Evolutionary conservation across 2,888 invertebrate genomes (phyloP).

Genomic region (Scrobipalpa atriplicella): DNA sequence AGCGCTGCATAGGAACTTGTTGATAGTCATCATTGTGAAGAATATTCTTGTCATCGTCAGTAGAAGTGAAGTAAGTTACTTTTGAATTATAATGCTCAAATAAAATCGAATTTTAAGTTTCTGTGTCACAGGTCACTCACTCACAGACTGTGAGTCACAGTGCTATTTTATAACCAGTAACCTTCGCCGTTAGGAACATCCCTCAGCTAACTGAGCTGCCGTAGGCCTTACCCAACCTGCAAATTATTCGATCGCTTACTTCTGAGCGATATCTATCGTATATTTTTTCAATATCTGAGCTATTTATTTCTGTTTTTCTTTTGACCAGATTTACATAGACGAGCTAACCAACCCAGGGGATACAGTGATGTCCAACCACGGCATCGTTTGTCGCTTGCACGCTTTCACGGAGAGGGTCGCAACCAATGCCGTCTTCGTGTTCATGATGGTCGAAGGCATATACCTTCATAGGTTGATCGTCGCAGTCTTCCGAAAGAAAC

Average conservation of each 20-base stretch:
- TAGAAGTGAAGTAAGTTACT: slow-evolving; percentile 73
- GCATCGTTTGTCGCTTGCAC: slow-evolving; percentile 78
- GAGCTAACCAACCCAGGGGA: slow-evolving; percentile 73
- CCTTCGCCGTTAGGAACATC: too few relatives aligned
- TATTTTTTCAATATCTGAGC: too few relatives aligned
- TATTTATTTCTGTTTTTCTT: not conserved
- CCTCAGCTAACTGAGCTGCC: too few relatives aligned
- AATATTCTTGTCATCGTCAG: slow-evolving; percentile 82
- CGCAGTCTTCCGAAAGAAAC: slow-evolving; percentile 83
- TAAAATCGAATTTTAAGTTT: too few relatives aligned
- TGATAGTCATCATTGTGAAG: slow-evolving; percentile 82
- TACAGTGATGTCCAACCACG: slow-evolving; percentile 77
- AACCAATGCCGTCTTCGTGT: slow-evolving; percentile 84
- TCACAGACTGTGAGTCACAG: too few relatives aligned
- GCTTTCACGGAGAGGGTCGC: slow-evolving; percentile 80
- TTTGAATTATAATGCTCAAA: too few relatives aligned
- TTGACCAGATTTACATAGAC: slow-evolving; percentile 75
- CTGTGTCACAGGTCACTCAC: too few relatives aligned
- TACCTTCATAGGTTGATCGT: slow-evolving; percentile 86
- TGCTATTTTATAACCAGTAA: too few relatives aligned
- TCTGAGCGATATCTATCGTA: too few relatives aligned
- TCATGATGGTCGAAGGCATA: slow-evolving; percentile 86
- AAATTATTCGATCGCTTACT: too few relatives aligned
- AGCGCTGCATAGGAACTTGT: slow-evolving; percentile 83
- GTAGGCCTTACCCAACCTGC: too few relatives aligned